Evolutionary conservation across 2,797 vertebrate genomes (phyloP), one percentile per base, ranked within the genome.

Genomic region (Steatocranus sp.): DNA sequence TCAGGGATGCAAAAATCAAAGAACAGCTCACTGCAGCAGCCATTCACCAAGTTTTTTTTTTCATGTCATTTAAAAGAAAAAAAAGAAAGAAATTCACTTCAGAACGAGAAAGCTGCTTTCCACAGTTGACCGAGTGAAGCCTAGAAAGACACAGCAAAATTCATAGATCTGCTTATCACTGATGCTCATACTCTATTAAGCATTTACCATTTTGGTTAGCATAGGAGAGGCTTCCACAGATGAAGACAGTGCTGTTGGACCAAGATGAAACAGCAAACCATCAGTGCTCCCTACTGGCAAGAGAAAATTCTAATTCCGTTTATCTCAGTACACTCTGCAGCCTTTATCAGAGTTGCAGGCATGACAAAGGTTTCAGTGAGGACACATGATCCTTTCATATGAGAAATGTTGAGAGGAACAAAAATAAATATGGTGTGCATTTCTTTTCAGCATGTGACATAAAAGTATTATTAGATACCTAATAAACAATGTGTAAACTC

Each of bases 221-320:
- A n/a, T n/a, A 73, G 25, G 17, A 48, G 11, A 73, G 68, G 25
- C 3, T 56, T 75, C 73, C 11, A 32, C 7, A 81, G 49, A 80
- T 5, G 17, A 75, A 76, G 25, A 48, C 23, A 54, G 56, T 41
- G 20, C 51, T 34, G 30, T 23, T 78, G 6, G 6, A 56, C 18
- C 51, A 63, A 7, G 8, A 61, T 53, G 15, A 30, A 54, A 83
- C 27, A 78, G 38, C 18, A 88, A 82, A 81, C 6, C 83, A 43
- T 76, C 84, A 94, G 88, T 83, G 86, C 93, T 50, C 89, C 88
- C 92, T 94, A 78, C 61, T 91, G 93, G 91, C 14, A 76, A 82
- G 27, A 84, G 5, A 83, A 84, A 43, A 38, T 49, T 73, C 18
- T 48, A 58, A 61, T 43, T 8, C 1, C 14, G 27, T 7, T 53